A percentile compares a stretch with the other conserved stretches of the same genome.
Conservation (phyloP, 2,113 vertebrate species). For the Campylorhamphus procurvoides region DNA sequence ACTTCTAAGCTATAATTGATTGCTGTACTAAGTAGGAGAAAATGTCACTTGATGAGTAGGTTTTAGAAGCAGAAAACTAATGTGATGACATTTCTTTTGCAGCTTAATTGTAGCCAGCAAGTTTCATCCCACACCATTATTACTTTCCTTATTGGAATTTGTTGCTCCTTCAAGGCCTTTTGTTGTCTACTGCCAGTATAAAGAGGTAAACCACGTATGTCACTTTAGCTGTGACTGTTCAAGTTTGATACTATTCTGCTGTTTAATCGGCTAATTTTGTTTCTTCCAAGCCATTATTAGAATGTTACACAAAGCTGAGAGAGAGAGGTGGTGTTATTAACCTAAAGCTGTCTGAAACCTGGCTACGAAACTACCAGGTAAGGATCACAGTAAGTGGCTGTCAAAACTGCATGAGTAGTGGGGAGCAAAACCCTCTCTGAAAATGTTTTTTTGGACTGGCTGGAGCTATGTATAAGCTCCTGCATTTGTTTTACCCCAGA, state of each 20-base stretch:
- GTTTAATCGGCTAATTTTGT: neutral
- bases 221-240: neutral
- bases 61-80: neutral
- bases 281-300: constrained; percentile 84
- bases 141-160: constrained; percentile 87
- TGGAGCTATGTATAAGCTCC: neutral
- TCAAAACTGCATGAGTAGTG: neutral
- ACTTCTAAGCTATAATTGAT: neutral
- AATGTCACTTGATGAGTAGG: neutral
- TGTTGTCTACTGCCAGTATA: constrained; percentile 93
- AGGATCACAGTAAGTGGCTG: neutral
- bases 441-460: neutral
- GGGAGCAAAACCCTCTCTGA: neutral
- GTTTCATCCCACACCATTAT: constrained; percentile 86
- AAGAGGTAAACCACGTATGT: constrained; percentile 83
- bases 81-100: constrained; percentile 21
- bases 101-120: constrained; percentile 94
- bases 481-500: neutral
- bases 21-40: neutral
- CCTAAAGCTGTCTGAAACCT: constrained; percentile 91
- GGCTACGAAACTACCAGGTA: constrained; percentile 97
- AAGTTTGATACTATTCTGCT: neutral
- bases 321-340: constrained; percentile 89
- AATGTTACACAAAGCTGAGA: constrained; percentile 93
- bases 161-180: constrained; percentile 95